Evolutionary conservation across 2,888 invertebrate species (phyloP), one percentile per base, ranked within the genome.

Genomic region (Pocota personata): DNA sequence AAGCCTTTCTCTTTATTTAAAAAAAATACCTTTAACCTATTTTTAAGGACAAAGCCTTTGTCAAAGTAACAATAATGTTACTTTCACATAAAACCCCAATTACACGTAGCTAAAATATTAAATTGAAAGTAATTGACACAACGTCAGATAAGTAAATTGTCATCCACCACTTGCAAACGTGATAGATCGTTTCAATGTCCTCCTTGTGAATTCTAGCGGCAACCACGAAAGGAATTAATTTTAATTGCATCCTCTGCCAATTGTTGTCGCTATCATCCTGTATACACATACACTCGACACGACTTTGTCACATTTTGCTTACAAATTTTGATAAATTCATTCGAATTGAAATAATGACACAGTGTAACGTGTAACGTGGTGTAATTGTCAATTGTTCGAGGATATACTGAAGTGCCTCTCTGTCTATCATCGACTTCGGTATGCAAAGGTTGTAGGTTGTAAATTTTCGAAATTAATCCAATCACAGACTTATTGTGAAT

Each of bases 171-270:
- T 37, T 30, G 16, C 7, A 37, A 37, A 67, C 77, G 77, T 77
- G 77, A 50, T 32, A 16, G 21, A 69, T 16, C 14, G 19, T 50
- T 60, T 32, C 50, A 69, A 50, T 67, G 67, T 10, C 19, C 57
- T 76, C 21, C 19, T 77, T 69, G 43, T 37, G 60, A 52, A 69
- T 75, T 75, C 64, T 24, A 40, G 5, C 12, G 21, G 50, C 50
- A 77, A 30, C n/a, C 69, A 24, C 32, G 30, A 48, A 58, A 50
- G 50, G 52, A 77, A 77, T 77, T 77, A 50, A 77, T 77, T 77
- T 77, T 77, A 52, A 77, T 69, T 69, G 60, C 52, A 77, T 40
- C 35, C 40, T 60, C 40, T n/a, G 37, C 32, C 67, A 60, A 77
- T 50, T 77, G 64, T 64, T 55, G 40, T 40, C 19, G 12, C 40